Percentiles rank a stretch among this genome's conserved stretches.
Conservation (phyloP, 2,113 vertebrate genomes). For the Pterocles gutturalis region DNA sequence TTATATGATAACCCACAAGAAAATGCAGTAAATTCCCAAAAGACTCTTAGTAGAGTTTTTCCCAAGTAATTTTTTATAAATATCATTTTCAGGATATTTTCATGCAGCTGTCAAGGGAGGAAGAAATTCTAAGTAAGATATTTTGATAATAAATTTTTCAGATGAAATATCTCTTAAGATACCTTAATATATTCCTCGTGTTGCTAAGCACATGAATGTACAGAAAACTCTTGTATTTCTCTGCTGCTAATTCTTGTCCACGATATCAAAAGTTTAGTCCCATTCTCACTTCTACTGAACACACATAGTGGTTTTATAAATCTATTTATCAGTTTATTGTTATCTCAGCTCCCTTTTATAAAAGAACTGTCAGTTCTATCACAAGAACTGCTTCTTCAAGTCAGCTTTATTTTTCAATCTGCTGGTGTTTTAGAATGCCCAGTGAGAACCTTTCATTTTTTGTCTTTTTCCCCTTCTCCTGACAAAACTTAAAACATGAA, state of each 20-base stretch:
- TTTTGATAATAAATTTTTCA: not conserved
- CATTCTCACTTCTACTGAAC: not conserved
- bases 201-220: not conserved
- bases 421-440: not conserved
- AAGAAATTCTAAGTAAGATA: not conserved
- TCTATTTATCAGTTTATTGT: constrained; percentile 37
- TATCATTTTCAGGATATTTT: not conserved
- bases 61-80: not conserved
- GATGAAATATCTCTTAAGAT: not conserved
- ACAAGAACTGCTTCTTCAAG: constrained; percentile 20
- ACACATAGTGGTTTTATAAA: not conserved
- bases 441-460: not conserved
- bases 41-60: not conserved
- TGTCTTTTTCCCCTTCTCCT: not conserved
- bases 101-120: not conserved
- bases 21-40: not conserved
- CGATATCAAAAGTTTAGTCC: not conserved
- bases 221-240: not conserved
- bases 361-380: constrained; percentile 5
- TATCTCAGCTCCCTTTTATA: constrained; percentile 33
- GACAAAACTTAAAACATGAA: not conserved
- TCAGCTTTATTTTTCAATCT: constrained; percentile 31
- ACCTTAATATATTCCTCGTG: not conserved
- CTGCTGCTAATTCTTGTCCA: not conserved
- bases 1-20: not conserved